Conservation (phyloP, 2,888 invertebrate species). For the Drosophila falleni region DNA sequence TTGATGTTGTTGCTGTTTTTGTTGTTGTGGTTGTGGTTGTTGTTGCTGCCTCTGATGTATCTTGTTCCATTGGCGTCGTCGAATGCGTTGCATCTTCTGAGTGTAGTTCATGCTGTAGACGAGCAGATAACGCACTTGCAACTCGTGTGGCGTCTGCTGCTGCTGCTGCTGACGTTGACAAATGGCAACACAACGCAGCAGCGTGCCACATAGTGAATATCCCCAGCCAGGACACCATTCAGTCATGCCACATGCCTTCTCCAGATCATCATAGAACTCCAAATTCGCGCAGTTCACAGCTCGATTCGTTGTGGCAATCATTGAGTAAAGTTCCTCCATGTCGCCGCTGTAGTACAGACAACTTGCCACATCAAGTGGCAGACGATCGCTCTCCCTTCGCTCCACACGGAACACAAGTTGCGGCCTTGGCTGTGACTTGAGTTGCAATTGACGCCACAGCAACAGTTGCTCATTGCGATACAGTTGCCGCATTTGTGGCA, state of each 20-base stretch:
- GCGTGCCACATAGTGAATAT: slow-evolving; percentile 27
- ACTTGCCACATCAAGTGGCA: neutral
- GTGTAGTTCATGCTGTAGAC: slow-evolving; percentile 26
- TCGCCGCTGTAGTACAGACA: slow-evolving; percentile 33
- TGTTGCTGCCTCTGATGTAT: neutral
- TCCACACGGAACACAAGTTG: slow-evolving; percentile 26
- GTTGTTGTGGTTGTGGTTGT: neutral
- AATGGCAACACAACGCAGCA: slow-evolving; percentile 35
- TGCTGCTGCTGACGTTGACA: slow-evolving; percentile 10
- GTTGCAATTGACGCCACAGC: slow-evolving; percentile 28
- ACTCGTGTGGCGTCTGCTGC: neutral
- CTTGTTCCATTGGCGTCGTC: slow-evolving; percentile 16
- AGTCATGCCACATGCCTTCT: slow-evolving; percentile 13
- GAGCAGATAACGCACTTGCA: slow-evolving; percentile 34
- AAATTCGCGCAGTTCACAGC: neutral
- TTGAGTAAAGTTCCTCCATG: slow-evolving; percentile 16
- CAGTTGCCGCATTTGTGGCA: slow-evolving; percentile 20
- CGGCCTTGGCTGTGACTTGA: slow-evolving; percentile 7
- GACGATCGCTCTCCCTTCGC: neutral
- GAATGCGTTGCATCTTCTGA: slow-evolving; percentile 9
- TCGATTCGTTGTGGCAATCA: slow-evolving; percentile 3
- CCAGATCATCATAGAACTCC: slow-evolving; percentile 6
- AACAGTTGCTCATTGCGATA: slow-evolving; percentile 4
- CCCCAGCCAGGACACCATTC: slow-evolving; percentile 30
- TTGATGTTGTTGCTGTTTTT: neutral